Evolutionary conservation across 2,888 invertebrate genomes (phyloP).

Genomic region (Monochamus alternatus): DNA sequence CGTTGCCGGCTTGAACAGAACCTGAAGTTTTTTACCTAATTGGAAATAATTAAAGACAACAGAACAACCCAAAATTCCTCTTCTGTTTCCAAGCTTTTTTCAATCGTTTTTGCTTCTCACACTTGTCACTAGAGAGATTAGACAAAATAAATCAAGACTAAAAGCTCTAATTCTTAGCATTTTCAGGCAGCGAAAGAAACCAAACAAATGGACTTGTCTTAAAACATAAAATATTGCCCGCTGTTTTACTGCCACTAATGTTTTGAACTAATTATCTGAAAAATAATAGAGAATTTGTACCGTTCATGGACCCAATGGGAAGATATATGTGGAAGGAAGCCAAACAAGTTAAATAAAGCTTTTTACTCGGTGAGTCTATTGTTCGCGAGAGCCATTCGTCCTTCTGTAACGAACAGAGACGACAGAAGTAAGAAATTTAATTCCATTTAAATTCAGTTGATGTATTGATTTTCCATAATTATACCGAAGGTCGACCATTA

Average conservation of each 20-base stretch:
- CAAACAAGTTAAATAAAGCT: conserved; percentile 54
- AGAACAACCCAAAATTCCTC: not conserved
- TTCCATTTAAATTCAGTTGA: not conserved
- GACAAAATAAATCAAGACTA: conserved; percentile 50
- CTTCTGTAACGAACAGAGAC: not conserved
- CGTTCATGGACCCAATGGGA: conserved; percentile 38
- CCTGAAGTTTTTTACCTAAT: no score
- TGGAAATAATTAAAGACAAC: not conserved
- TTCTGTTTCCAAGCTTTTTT: not conserved
- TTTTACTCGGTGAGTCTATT: conserved; percentile 48
- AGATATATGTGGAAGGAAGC: conserved; percentile 44
- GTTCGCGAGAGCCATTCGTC: conserved; percentile 52
- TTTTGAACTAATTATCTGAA: conserved; percentile 47
- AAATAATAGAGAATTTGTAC: conserved; percentile 51
- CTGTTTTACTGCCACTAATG: conserved; percentile 44
- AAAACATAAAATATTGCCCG: conserved; percentile 43
- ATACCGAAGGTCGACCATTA: not conserved
- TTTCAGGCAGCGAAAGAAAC: conserved; percentile 43
- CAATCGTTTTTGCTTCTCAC: conserved; percentile 27
- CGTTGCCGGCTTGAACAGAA: no score
- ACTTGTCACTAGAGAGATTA: conserved; percentile 48
- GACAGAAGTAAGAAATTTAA: not conserved
- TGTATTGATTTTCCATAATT: not conserved
- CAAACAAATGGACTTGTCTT: conserved; percentile 48
- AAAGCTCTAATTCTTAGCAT: conserved; percentile 44